These are phyloP conservation scores for Heliconius ismenius DNA, from an alignment of 2,888 invertebrate species.

Conservation along the genomic window DNA sequence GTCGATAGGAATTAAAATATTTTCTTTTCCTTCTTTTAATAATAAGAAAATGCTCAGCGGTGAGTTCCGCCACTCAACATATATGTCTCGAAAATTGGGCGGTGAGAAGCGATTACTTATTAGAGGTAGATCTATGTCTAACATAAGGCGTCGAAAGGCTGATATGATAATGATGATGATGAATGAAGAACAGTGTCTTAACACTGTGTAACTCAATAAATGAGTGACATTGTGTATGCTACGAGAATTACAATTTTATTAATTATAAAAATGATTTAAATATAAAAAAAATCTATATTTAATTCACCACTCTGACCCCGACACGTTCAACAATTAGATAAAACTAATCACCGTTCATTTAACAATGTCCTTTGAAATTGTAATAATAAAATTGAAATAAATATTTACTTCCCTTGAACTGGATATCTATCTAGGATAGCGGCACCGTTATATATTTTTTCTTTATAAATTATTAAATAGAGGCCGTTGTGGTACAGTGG, in stretches of 20 bases:
- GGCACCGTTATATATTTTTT: neutral
- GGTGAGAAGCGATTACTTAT: too few relatives aligned
- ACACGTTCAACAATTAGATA: neutral
- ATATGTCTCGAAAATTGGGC: too few relatives aligned
- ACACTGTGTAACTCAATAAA: too few relatives aligned
- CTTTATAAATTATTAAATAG: neutral
- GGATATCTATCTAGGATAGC: conserved; percentile 4
- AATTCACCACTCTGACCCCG: neutral
- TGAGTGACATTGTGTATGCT: neutral
- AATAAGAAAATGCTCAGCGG: too few relatives aligned
- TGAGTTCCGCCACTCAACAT: too few relatives aligned
- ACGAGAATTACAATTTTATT: neutral
- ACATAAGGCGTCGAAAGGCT: too few relatives aligned
- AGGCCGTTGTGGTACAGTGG: neutral
- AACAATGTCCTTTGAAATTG: neutral
- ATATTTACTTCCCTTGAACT: neutral
- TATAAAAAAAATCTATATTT: neutral
- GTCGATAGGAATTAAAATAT: too few relatives aligned
- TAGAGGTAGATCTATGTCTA: too few relatives aligned
- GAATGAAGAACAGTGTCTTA: too few relatives aligned
- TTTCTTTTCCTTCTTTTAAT: too few relatives aligned
- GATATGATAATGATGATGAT: too few relatives aligned
- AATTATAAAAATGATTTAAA: neutral
- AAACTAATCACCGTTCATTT: neutral
- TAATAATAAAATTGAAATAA: neutral